A percentile compares a stretch with the other conserved stretches of the same genome.
phyloP scores from a whole-genome alignment of 2,888 invertebrate species.

The Nyleta sp. region DNA sequence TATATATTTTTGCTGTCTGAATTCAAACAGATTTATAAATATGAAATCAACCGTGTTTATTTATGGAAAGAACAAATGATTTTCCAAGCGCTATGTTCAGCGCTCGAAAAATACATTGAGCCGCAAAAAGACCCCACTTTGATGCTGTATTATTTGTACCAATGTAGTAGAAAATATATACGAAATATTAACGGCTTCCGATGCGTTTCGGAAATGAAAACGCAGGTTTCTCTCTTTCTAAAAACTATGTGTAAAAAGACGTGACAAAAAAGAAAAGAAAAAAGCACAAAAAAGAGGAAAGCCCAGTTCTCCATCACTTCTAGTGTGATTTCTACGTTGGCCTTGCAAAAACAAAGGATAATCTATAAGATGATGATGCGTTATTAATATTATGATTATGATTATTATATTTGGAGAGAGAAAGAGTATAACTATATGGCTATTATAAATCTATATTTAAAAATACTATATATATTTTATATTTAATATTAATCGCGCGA shows the following conservation, averaged over 20 bases:
- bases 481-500: conserved; percentile 64
- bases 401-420: conserved; percentile 77
- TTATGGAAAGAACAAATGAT: conserved; percentile 23
- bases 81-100: conserved; percentile 30
- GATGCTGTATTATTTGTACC: conserved; percentile 63
- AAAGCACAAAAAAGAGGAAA: conserved; percentile 57
- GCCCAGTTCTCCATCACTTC: conserved; percentile 75
- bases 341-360: conserved; percentile 81
- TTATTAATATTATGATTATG: conserved; percentile 66
- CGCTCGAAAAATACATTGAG: conserved; percentile 48
- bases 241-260: conserved; percentile 44
- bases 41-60: conserved; percentile 30
- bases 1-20: conserved; percentile 47
- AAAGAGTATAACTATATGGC: conserved; percentile 70
- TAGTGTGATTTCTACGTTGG: conserved; percentile 81
- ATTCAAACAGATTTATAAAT: conserved; percentile 57
- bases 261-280: conserved; percentile 22
- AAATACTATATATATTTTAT: conserved; percentile 67
- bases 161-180: conserved; percentile 60
- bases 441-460: conserved; percentile 64
- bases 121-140: conserved; percentile 58
- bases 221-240: conserved; percentile 51
- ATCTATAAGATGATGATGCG: conserved; percentile 61
- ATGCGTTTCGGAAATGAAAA: conserved; percentile 39
- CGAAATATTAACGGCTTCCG: conserved; percentile 56